Base-by-base conservation (phyloP, 2,113 vertebrate genomes). In the Rhea pennata region DNA sequence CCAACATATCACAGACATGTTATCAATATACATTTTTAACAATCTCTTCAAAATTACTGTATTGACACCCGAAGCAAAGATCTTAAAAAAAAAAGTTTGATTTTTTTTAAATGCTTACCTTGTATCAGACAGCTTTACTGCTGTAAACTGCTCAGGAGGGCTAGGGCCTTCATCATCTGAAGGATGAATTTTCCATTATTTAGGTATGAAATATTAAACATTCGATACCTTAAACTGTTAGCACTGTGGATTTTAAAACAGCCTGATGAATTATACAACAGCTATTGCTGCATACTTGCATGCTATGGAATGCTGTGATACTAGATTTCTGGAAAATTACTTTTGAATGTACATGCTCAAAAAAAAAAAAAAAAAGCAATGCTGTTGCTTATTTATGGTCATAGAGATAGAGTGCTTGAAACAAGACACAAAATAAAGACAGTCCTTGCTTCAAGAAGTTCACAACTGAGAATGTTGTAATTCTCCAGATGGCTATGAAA, bases 61-160 rank as follows among this genome's bases (percentile, higher is more conserved):
- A 10, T 33, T 84, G 17, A 53, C 31, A 46, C 2, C 14, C 36
- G 33, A 77, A 36, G 23, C 33, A 82, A 83, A 84, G 16, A n/a
- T 5, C 82, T n/a, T 11, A 78, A 78, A 11, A 53, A 70, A 56
- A 15, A 83, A 88, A 75, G 31, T 16, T 29, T 44, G 20, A 33
- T 3, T n/a, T 39, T 44, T 72, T 39, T 46, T 15, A 6, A 59
- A 29, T 39, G 64, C 69, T 98, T 96, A 99, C 99, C 99, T 99
- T 75, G 98, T 96, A 91, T 99, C 99, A n/a, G 99, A 99, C 62
- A 99, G 75, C 92, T 99, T 99, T 81, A 99, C 98, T 29, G 99
- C 99, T 44, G 99, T 99, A 65, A 99, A 99, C 95, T 99, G 99
- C 88, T 99, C 99, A 7, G 99, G 99, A 82, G 99, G 99, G 95